A percentile compares a stretch with the other conserved stretches of the same genome.
phyloP scores from a whole-genome alignment of 2,888 invertebrate genomes.

The Melanostoma scalare region DNA sequence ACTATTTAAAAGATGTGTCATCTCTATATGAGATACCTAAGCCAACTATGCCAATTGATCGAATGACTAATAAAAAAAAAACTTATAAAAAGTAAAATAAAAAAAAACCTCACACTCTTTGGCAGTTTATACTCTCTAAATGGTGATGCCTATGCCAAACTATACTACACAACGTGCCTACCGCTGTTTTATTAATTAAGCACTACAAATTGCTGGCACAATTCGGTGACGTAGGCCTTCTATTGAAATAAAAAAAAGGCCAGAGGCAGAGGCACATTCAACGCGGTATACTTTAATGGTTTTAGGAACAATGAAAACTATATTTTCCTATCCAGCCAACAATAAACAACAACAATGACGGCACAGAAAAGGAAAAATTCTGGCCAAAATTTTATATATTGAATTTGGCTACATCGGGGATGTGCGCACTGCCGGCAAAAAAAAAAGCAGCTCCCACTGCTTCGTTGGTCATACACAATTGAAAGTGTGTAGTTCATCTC shows the following conservation, averaged over 20 bases:
- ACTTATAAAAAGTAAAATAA: slow-evolving; percentile 10
- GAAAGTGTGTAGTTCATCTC: slow-evolving; percentile 27
- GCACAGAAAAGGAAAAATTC: background rate
- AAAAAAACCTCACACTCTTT: slow-evolving; percentile 37
- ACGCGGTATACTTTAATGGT: slow-evolving; percentile 40
- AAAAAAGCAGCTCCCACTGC: slow-evolving; percentile 17
- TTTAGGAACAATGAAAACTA: slow-evolving; percentile 50
- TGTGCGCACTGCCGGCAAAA: slow-evolving; percentile 67
- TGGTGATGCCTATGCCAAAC: slow-evolving; percentile 31
- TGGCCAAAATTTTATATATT: slow-evolving; percentile 52
- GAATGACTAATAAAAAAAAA: slow-evolving; percentile 62
- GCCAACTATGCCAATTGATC: slow-evolving; percentile 63
- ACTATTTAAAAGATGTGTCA: slow-evolving; percentile 56
- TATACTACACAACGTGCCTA: slow-evolving; percentile 29
- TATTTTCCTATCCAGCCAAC: slow-evolving; percentile 57
- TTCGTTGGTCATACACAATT: slow-evolving; percentile 44
- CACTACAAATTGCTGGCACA: slow-evolving; percentile 57
- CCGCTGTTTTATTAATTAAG: slow-evolving; percentile 69
- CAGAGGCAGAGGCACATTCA: background rate
- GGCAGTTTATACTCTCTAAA: slow-evolving; percentile 40
- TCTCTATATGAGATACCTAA: slow-evolving; percentile 51
- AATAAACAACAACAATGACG: slow-evolving; percentile 54
- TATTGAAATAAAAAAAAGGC: slow-evolving; percentile 1
- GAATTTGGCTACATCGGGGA: slow-evolving; percentile 68
- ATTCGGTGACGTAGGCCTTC: slow-evolving; percentile 53